Percentiles rank a stretch among this genome's conserved stretches.
phyloP scores from a whole-genome alignment of 2,888 invertebrate species.

The Euclidia mi region DNA sequence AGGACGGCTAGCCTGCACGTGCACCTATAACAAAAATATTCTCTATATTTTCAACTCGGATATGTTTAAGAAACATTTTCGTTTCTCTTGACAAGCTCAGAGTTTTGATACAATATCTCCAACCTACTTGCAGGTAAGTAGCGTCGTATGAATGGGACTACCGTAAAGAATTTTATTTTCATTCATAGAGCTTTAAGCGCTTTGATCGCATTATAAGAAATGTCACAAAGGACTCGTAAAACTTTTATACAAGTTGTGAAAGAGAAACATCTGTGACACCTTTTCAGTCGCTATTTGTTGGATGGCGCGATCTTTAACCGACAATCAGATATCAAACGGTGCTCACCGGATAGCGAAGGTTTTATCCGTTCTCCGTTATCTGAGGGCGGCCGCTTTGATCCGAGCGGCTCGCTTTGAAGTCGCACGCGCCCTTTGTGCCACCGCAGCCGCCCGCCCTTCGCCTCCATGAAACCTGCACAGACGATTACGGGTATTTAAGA shows the following conservation, averaged over 20 bases:
- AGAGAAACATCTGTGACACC: conserved; percentile 65
- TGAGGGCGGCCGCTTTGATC: conserved; percentile 76
- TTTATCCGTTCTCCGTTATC: conserved; percentile 78
- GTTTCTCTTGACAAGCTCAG: conserved; percentile 7
- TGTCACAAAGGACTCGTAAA: conserved; percentile 47
- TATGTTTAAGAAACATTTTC: neutral
- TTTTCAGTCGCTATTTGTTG: conserved; percentile 67
- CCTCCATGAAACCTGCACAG: conserved; percentile 71
- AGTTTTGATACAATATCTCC: conserved; percentile 24
- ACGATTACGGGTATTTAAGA: conserved; percentile 70
- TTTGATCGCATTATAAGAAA: conserved; percentile 48
- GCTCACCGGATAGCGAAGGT: conserved; percentile 69
- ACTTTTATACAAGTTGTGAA: conserved; percentile 38
- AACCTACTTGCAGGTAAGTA: conserved; percentile 21
- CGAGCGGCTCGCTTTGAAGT: conserved; percentile 77
- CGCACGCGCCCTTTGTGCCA: conserved; percentile 73
- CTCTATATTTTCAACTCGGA: neutral
- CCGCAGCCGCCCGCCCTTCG: conserved; percentile 48
- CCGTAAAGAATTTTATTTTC: conserved; percentile 25
- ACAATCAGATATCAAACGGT: conserved; percentile 83
- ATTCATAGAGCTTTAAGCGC: conserved; percentile 40
- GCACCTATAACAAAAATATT: conserved; percentile 4
- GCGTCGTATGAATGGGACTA: conserved; percentile 18
- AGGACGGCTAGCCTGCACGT: neutral
- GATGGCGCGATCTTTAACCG: conserved; percentile 70